Conservation (phyloP, 2,888 invertebrate species). For the Nephrotoma guestfalica region DNA sequence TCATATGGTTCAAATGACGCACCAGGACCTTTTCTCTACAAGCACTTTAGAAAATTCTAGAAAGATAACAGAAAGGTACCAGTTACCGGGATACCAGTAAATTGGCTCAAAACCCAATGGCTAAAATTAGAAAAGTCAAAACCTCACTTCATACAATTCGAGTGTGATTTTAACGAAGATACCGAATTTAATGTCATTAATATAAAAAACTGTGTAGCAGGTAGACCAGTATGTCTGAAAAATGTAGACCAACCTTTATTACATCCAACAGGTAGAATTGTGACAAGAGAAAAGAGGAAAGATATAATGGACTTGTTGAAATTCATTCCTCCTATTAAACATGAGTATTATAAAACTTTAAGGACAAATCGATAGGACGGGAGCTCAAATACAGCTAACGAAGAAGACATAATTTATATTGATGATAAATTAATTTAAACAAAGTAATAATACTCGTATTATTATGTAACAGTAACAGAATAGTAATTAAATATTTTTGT, state of each 20-base stretch:
- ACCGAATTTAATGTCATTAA: background rate
- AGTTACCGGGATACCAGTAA: background rate
- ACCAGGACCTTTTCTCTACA: no score
- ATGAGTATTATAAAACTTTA: constrained; percentile 13
- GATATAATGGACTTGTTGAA: constrained; percentile 13
- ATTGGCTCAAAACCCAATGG: no score
- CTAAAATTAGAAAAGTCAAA: background rate
- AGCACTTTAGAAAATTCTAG: no score
- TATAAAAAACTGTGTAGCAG: no score
- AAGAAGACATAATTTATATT: constrained; percentile 13
- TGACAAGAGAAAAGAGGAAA: no score
- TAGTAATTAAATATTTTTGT: no score
- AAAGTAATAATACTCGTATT: no score
- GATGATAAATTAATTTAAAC: constrained; percentile 5
- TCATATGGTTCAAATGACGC: no score
- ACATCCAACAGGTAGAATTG: background rate
- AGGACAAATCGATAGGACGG: constrained; percentile 12
- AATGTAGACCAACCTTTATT: no score
- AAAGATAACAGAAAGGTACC: background rate
- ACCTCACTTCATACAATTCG: background rate
- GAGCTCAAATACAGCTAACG: constrained; percentile 12
- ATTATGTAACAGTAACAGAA: no score
- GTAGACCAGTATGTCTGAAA: no score
- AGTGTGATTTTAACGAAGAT: background rate
- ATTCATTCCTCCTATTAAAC: constrained; percentile 14